phyloP scores from a whole-genome alignment of 2,113 vertebrate genomes.

The Sylvia atricapilla region DNA sequence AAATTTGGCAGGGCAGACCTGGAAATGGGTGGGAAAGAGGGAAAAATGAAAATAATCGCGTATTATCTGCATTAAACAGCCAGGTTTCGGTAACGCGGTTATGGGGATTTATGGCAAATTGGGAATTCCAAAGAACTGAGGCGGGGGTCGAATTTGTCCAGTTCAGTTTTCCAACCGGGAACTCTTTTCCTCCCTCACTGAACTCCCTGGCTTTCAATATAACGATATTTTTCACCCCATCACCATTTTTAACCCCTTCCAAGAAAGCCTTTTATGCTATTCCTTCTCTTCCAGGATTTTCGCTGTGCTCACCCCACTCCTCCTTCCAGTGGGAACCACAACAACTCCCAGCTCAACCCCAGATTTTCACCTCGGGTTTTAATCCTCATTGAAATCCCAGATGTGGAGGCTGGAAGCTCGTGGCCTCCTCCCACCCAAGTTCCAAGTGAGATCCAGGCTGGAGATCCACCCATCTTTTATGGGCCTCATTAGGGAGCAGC shows the following conservation, averaged over 20 bases:
- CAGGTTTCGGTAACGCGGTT: accelerated
- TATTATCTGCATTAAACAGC: accelerated
- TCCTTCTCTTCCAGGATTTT: background rate
- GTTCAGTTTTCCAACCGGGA: background rate
- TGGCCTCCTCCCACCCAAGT: background rate
- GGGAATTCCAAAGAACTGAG: background rate
- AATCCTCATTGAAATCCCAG: background rate
- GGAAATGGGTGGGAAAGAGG: background rate
- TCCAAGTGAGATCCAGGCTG: background rate
- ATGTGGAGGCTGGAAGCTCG: background rate
- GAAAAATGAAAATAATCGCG: background rate
- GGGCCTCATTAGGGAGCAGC: background rate
- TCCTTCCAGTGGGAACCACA: background rate
- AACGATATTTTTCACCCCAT: background rate
- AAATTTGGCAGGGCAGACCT: background rate
- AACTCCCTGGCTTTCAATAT: background rate
- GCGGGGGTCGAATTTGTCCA: background rate
- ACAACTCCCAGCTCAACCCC: background rate
- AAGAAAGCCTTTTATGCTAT: accelerated
- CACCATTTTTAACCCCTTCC: background rate
- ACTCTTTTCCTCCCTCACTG: background rate
- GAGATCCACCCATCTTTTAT: conserved; percentile 51
- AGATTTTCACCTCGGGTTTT: accelerated
- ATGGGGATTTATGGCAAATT: accelerated
- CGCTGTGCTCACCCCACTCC: accelerated